Base-by-base conservation (phyloP, 1,140 invertebrate species). In the Drosophila chauvacae region DNA sequence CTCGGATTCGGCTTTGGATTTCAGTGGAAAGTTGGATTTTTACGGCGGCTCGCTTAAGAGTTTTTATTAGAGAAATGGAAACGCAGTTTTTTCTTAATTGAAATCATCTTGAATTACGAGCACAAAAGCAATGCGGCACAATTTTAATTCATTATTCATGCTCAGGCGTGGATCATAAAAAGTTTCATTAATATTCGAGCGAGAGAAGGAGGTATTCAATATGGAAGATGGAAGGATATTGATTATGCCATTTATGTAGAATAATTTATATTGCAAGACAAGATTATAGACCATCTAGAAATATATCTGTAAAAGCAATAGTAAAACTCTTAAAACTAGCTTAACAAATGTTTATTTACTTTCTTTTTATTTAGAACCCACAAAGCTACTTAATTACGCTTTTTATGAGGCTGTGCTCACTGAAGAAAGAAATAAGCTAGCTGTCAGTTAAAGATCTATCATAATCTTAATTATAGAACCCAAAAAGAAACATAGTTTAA, bases 1-100 rank as follows among this genome's bases (percentile, higher is more conserved):
- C 53, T 56, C 35, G 35, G 53, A 56, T 11, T 23, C 14, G 35
- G 53, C 14, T 56, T 55, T 7, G 35, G 50, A 51, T 33, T 60
- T n/a, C 50, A 69, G 68, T 58, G 75, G 75, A 78, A 78, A 78
- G 75, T 78, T 77, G 37, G 63, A 60, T 77, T 50, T 77, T 60
- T 45, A 77, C 39, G 74, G 63, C 73, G 48, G 53, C 56, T 66
- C 60, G 45, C 66, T 59, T 41, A 51, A 53, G 39, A 77, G 35
- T 60, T 76, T 66, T 66, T 77, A 68, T 68, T 47, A 77, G 74
- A 56, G 73, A 77, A 77, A 77, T 61, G 63, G 56, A 77, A 77
- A 69, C 74, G 74, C 13, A 30, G 20, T 41, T 60, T 77, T 37
- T 56, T 37, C 33, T 56, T 77, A 77, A 76, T 69, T 77, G 48